Evolutionary conservation across 2,113 vertebrate genomes (phyloP), one percentile per base, ranked within the genome.

Genomic region (Zapornia atra): DNA sequence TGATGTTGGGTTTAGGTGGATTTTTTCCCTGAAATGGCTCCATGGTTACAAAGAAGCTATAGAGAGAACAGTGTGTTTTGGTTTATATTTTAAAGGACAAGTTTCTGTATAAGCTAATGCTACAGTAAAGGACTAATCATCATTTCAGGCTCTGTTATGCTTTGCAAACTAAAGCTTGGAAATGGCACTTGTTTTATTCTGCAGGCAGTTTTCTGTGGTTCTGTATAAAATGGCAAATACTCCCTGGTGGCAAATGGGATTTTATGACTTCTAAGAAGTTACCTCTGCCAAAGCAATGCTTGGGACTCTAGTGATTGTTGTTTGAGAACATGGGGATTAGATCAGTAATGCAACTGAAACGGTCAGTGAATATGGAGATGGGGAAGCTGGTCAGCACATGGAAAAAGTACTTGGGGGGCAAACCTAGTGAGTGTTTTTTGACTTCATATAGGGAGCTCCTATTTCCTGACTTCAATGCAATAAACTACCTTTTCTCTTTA

Each of bases 171-270:
- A 93, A 65, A 72, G 34, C 36, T 82, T 82, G 71, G 42, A 82
- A 96, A 69, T 10, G 8, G 50, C 83, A 57, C 57, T 84, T 92
- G 76, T 69, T 94, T 93, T 94, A 75, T 91, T 97, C 66, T 94
- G 24, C 28, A 66, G 76, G 15, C 46, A 86, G 38, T 77, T 57
- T 88, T 46, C 44, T 46, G 65, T 77, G 25, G 51, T 63, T 91
- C 53, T 12, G 40, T 73, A 50, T 78, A 90, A 88, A 72, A 76
- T 28, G 25, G 28, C 19, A 95, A 91, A 88, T 40, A 28, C 31
- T 36, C 51, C 54, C 29, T 81, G 75, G 60, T 83, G 68, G 48
- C 63, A 85, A 50, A 72, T 46, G 33, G 40, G 8, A 34, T 88
- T 88, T 68, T 80, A 59, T 2, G 4, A 66, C 61, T 54, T 77